A percentile compares a stretch with the other conserved stretches of the same genome.
Evolutionary conservation across 2,113 vertebrate genomes (phyloP).

Genomic region (Rousettus leschenaultii): DNA sequence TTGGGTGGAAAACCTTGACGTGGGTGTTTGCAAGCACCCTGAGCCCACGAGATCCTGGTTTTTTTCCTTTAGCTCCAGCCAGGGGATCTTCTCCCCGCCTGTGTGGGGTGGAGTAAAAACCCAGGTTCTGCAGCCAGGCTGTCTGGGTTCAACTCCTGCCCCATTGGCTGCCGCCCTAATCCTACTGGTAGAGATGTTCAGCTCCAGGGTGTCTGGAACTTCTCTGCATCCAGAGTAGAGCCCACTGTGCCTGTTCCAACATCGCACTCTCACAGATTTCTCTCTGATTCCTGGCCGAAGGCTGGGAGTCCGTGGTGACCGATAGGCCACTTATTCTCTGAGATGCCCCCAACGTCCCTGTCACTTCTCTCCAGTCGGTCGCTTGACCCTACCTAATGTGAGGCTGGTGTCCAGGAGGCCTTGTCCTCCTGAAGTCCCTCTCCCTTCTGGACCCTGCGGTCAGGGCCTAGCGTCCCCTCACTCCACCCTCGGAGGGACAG

Average conservation of each 20-base stretch:
- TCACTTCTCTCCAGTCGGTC: background rate
- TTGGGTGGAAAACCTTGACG: background rate
- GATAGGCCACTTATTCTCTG: accelerated
- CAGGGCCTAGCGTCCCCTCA: background rate
- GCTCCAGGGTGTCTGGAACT: accelerated
- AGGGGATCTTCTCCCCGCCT: background rate
- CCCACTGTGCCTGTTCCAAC: accelerated
- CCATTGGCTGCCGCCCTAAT: accelerated
- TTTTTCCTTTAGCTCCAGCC: background rate
- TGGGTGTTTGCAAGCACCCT: background rate
- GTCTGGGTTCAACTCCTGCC: background rate
- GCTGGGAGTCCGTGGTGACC: accelerated
- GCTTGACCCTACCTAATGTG: too few species aligned
- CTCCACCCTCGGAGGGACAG: accelerated
- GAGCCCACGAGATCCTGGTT: background rate
- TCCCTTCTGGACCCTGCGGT: background rate
- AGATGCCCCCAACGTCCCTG: accelerated
- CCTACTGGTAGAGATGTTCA: accelerated
- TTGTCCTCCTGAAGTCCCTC: background rate
- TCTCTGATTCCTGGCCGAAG: background rate
- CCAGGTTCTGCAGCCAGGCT: background rate
- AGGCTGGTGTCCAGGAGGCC: accelerated
- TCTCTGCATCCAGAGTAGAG: background rate
- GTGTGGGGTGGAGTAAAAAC: background rate
- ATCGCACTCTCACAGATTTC: accelerated